Conservation (phyloP, 2,113 vertebrate species). For the Jaculus jaculus region DNA sequence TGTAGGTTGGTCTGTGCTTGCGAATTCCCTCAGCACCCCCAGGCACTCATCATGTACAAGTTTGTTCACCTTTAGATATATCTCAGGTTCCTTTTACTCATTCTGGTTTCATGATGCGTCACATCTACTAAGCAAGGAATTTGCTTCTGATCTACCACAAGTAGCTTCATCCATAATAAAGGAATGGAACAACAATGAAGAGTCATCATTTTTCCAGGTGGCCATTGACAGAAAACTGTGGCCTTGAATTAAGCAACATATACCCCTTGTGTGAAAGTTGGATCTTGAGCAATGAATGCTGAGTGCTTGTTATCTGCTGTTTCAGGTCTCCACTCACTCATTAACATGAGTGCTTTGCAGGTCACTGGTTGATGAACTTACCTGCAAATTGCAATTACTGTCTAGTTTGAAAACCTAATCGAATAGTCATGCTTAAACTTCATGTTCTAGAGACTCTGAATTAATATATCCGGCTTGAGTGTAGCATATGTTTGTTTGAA, state of each 20-base stretch:
- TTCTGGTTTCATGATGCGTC: neutral
- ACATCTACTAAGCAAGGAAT: neutral
- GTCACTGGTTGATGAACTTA: neutral
- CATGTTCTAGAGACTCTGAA: neutral
- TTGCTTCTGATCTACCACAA: neutral
- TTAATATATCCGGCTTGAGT: neutral
- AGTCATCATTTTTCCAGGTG: neutral
- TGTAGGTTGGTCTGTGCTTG: neutral
- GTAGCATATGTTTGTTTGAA: neutral
- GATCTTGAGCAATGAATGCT: neutral
- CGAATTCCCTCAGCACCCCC: neutral
- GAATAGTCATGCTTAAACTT: neutral
- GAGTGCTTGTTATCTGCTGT: neutral
- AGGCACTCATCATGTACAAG: neutral
- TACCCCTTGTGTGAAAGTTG: neutral
- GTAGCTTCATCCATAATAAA: neutral
- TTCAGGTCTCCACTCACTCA: neutral
- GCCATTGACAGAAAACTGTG: neutral
- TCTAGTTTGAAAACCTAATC: neutral
- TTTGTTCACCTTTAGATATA: conserved; percentile 6
- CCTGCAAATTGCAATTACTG: neutral
- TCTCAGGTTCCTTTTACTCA: neutral
- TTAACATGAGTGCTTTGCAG: neutral
- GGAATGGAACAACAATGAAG: neutral
- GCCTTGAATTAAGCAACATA: neutral